Base-by-base conservation (phyloP, 2,113 vertebrate genomes). In the human region DNA sequence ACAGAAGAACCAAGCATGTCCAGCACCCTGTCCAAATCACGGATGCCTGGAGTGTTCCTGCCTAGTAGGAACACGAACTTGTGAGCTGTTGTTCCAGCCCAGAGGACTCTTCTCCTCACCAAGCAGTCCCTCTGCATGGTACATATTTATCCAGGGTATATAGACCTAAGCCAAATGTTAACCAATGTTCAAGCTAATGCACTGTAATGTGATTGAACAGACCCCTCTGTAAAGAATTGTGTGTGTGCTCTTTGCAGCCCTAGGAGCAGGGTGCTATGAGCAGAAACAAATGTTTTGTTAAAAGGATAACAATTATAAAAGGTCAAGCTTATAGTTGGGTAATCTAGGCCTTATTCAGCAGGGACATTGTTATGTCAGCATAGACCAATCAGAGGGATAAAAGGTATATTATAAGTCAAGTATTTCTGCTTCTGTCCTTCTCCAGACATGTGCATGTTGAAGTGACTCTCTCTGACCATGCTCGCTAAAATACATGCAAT, bases 101-200 rank as follows among this genome's bases (percentile, higher is more conserved):
- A 72, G 70, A 97, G 94, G 96, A 97, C 72, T 98, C 96, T 83
- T 9, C 82, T 79, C 25, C 52, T 93, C 48, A n/a, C 80, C 30
- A 35, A 35, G 18, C n/a, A 35, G 23, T 83, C 88, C 84, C 70
- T 90, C 52, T 83, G 73, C 45, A 27, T 0, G 0, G 89, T 87
- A 92, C 93, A 90, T 0, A 4, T 73, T 96, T 95, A 93, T 96
- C 94, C 88, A 40, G 80, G 0, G 3, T 52, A 86, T 93, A 89
- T 59, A 97, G 96, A 96, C 85, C 72, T 76, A 93, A 97, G 93
- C 73, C 86, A 96, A 97, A 96, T 95, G 94, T 96, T 96, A 97
- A 96, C 95, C 89, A 97, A 96, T 92, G 95, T 66, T 89, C 95
- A 96, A 79, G 76, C 91, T 81, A 90, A 97, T 90, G 84, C 72